phyloP scores from a whole-genome alignment of 2,113 vertebrate genomes.

The Nicator chloris region DNA sequence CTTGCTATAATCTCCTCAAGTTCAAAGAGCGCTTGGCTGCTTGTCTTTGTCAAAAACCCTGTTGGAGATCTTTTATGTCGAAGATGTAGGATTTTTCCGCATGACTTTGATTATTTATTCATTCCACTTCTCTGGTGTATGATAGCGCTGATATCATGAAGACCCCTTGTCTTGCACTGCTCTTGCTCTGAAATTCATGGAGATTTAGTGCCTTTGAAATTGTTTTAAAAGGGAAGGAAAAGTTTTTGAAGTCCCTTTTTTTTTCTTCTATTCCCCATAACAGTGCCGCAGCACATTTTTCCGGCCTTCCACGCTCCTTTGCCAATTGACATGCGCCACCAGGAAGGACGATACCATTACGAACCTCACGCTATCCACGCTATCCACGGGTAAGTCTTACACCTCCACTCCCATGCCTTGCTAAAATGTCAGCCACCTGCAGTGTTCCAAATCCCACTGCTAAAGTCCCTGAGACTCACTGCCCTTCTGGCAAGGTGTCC shows the following conservation, averaged over 20 bases:
- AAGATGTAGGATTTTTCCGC: constrained; percentile 89
- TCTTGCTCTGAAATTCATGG: constrained; percentile 81
- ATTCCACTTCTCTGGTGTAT: constrained; percentile 86
- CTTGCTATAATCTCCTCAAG: constrained; percentile 81
- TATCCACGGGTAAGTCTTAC: constrained; percentile 88
- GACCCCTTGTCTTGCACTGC: constrained; percentile 77
- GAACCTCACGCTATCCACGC: constrained; percentile 91
- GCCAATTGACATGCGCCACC: constrained; percentile 95
- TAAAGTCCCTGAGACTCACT: neutral
- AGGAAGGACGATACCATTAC: constrained; percentile 96
- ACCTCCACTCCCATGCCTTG: neutral
- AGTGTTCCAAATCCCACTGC: fast-evolving
- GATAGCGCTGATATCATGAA: constrained; percentile 80
- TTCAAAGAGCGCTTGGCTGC: constrained; percentile 91
- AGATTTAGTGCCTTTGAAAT: constrained; percentile 83
- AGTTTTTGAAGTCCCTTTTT: constrained; percentile 75
- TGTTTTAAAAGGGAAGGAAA: constrained; percentile 71
- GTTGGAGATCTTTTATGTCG: constrained; percentile 93
- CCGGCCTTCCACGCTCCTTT: constrained; percentile 93
- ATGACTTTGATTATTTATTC: constrained; percentile 98
- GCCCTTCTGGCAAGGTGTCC: neutral
- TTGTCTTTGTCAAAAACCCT: constrained; percentile 93
- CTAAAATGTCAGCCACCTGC: neutral
- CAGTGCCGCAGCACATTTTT: constrained; percentile 91
- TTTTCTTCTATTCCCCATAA: constrained; percentile 53